Percentiles rank a stretch among this genome's conserved stretches.
These are phyloP conservation scores for Pachydiplax longipennis DNA, from an alignment of 2,888 invertebrate species.

Conservation along the genomic window DNA sequence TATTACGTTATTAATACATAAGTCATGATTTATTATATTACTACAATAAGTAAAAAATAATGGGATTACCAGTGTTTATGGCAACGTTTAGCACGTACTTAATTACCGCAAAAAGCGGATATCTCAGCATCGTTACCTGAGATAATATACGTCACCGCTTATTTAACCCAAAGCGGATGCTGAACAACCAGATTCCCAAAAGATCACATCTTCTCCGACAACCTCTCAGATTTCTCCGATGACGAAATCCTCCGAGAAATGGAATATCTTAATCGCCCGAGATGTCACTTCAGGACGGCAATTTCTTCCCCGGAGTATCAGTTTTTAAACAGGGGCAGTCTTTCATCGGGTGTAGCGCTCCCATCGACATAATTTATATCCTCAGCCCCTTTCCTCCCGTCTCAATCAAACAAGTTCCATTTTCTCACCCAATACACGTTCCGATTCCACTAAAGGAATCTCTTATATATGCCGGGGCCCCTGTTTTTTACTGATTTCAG, in stretches of 20 bases:
- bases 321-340: not conserved
- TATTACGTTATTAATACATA: too few species aligned
- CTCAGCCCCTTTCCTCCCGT: not conserved
- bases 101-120: too few species aligned
- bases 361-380: not conserved
- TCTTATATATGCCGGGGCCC: not conserved
- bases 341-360: not conserved
- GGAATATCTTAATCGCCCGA: not conserved
- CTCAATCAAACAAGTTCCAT: conserved; percentile 26
- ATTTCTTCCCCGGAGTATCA: not conserved
- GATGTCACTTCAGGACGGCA: not conserved
- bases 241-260: not conserved
- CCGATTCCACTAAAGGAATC: not conserved
- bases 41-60: too few species aligned
- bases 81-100: too few species aligned
- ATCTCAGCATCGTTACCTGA: too few species aligned
- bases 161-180: not conserved
- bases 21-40: too few species aligned
- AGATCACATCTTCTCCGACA: too few species aligned
- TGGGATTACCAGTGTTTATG: too few species aligned
- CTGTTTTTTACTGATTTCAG: conserved; percentile 18
- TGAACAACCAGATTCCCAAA: not conserved
- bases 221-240: too few species aligned
- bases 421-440: not conserved
- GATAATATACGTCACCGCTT: too few species aligned